phyloP scores from a whole-genome alignment of 2,797 vertebrate genomes.

The Pseudochirops cupreus region DNA sequence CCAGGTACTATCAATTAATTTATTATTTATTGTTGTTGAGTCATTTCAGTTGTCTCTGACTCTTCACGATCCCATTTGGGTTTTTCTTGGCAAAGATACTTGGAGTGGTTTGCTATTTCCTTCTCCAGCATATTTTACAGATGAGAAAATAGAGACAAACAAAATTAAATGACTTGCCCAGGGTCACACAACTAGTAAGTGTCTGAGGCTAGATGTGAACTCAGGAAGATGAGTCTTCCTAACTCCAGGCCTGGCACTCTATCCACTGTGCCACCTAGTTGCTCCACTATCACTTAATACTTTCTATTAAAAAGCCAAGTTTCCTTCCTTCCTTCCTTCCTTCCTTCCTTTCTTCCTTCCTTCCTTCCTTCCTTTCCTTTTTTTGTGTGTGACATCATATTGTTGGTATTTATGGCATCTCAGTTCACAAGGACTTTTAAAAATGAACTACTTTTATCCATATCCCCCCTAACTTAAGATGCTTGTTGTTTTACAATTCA shows the following conservation, averaged over 20 bases:
- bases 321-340: neutral
- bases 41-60: neutral
- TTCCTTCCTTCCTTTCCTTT: neutral
- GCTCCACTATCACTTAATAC: neutral
- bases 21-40: neutral
- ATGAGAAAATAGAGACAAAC: neutral
- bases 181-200: neutral
- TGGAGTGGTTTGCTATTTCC: neutral
- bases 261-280: neutral
- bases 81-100: neutral
- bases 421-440: neutral
- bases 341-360: neutral
- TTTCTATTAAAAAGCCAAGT: neutral
- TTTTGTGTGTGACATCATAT: neutral
- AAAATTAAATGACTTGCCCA: too few species aligned
- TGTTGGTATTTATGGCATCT: neutral
- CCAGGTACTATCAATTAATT: neutral
- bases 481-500: neutral
- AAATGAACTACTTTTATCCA: neutral
- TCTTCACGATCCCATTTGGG: neutral
- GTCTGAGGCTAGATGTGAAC: neutral
- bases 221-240: neutral
- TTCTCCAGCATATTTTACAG: neutral
- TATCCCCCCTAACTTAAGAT: neutral
- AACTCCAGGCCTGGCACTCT: neutral